Base-by-base conservation (phyloP, 2,113 vertebrate genomes). In the Etia nguti region DNA sequence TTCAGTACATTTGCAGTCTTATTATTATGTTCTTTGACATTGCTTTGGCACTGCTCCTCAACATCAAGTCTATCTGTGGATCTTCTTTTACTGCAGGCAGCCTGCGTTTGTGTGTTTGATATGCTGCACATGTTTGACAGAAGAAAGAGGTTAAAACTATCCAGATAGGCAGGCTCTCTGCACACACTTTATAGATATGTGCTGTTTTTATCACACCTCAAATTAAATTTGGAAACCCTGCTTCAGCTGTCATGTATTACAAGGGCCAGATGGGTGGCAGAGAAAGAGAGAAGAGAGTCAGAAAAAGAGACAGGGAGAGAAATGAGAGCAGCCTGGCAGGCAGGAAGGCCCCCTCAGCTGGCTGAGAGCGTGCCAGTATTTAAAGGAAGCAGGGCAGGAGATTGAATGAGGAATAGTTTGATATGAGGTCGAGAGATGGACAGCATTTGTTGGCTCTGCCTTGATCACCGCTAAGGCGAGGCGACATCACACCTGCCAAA, bases 181-280 rank as follows among this genome's bases (percentile, higher is more conserved):
- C 82, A 31, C 89, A 81, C 91, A 93, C 89, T 95, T 95, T 92
- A 95, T 94, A 95, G 94, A 96, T 95, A 94, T 91, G 94, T 94
- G 93, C 91, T 55, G 80, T 94, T 95, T 68, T 96, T 92, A 96
- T 93, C 91, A 90, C 93, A 94, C 93, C 93, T 96, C 94, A 95
- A 91, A 94, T 94, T 94, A 90, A 93, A 94, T 92, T 90, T 92
- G 85, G 90, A 94, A 90, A 93, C 75, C 80, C 81, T 62, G 88
- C 92, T 89, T 95, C 93, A 95, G 93, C 92, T 95, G 92, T 93
- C 94, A 95, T 94, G 92, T 94, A 92, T 95, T 94, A 94, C 92
- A 93, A 92, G 90, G 89, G 86, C 92, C 94, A 94, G 93, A 93
- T 95, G 92, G 92, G 92, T 92, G 93, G 93, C 91, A 94, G 90